phyloP scores from a whole-genome alignment of 2,888 invertebrate species.

The Synanthedon tipuliformis region DNA sequence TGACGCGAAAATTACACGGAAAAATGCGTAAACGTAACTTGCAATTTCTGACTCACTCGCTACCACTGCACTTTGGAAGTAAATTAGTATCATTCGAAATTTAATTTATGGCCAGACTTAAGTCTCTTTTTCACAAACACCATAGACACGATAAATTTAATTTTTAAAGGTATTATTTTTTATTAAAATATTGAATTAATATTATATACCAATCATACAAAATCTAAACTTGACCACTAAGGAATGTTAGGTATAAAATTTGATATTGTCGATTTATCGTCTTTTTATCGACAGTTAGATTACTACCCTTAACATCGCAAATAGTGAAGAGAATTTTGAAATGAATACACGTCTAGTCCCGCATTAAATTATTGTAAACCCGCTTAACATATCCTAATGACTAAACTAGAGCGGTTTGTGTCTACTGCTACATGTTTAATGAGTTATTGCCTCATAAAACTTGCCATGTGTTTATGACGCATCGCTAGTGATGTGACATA shows the following conservation, averaged over 20 bases:
- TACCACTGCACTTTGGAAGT: background rate
- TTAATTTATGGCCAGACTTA: background rate
- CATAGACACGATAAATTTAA: background rate
- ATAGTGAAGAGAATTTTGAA: background rate
- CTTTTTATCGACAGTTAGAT: background rate
- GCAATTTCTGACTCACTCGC: slow-evolving; percentile 28
- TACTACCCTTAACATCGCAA: background rate
- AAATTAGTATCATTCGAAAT: background rate
- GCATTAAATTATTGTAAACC: background rate
- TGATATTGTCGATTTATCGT: background rate
- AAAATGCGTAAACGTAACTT: slow-evolving; percentile 27
- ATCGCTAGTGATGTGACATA: slow-evolving; percentile 19
- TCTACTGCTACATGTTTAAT: slow-evolving; percentile 36
- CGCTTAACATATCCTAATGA: slow-evolving; percentile 19
- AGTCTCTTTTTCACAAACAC: background rate
- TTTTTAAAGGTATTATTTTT: too few species aligned
- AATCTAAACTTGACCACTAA: too few species aligned
- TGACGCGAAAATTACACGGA: slow-evolving; percentile 42
- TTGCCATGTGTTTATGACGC: slow-evolving; percentile 30
- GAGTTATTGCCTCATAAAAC: slow-evolving; percentile 45
- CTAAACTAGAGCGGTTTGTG: slow-evolving; percentile 39
- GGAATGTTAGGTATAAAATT: too few species aligned
- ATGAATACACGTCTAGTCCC: background rate
- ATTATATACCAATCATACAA: too few species aligned
- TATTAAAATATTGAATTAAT: too few species aligned